Evolutionary conservation across 2,113 vertebrate genomes (phyloP).

Genomic region (Tenebrosternarchus preto): DNA sequence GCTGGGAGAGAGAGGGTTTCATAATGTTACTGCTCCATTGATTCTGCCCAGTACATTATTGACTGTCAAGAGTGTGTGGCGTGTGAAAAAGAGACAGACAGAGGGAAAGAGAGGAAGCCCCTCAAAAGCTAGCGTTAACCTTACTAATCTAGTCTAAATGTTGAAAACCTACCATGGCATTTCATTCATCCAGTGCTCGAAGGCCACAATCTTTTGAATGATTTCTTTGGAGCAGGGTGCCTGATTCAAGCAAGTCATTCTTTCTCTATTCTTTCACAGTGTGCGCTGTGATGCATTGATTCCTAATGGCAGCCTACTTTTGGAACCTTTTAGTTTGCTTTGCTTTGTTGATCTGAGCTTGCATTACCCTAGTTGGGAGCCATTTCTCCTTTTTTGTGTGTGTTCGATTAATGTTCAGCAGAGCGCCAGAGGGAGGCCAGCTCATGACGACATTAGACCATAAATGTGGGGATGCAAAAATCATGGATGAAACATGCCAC

Average conservation of each 20-base stretch:
- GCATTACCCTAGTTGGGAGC: too few species aligned
- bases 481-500: too few species aligned
- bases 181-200: neutral
- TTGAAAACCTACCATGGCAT: neutral
- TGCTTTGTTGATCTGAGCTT: neutral
- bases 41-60: conserved; percentile 29
- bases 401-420: too few species aligned
- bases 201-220: neutral
- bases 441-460: too few species aligned
- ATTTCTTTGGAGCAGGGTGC: neutral
- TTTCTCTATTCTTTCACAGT: neutral
- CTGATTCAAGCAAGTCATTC: neutral
- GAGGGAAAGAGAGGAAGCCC: neutral
- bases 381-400: too few species aligned
- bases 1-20: conserved; percentile 5
- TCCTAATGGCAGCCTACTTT: neutral
- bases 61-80: neutral
- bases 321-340: neutral
- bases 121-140: conserved; percentile 8
- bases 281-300: neutral
- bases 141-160: neutral
- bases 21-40: conserved; percentile 21
- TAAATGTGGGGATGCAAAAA: too few species aligned
- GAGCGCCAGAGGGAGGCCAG: too few species aligned
- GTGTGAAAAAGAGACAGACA: neutral